These are phyloP conservation scores for Heliangelus exortis DNA, from an alignment of 2,797 vertebrate species.

Conservation along the genomic window DNA sequence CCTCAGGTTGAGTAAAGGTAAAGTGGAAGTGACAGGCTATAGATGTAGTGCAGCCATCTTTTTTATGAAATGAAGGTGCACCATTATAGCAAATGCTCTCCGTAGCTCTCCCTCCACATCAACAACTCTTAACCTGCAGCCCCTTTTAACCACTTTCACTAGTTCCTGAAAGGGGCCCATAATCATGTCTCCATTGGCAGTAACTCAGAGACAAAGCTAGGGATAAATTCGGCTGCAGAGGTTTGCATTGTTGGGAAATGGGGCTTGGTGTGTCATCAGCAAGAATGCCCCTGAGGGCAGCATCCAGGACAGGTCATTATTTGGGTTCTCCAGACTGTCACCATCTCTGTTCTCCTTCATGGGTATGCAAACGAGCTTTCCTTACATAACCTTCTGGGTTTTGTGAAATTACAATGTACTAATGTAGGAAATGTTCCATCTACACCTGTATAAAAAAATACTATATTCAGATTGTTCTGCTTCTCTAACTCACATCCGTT, in stretches of 20 bases:
- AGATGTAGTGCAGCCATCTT: neutral
- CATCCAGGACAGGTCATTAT: neutral
- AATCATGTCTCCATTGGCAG: neutral
- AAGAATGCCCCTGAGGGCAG: neutral
- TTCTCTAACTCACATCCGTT: neutral
- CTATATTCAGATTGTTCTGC: neutral
- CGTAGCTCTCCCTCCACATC: neutral
- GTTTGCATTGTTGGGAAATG: neutral
- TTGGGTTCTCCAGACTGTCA: neutral
- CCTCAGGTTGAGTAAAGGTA: neutral
- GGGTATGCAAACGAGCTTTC: neutral
- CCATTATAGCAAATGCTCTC: neutral
- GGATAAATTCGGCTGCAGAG: neutral
- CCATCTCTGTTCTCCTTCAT: neutral
- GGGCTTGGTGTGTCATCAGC: neutral
- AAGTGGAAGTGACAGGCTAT: neutral
- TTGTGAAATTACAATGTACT: neutral
- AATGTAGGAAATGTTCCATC: neutral
- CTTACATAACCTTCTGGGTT: neutral
- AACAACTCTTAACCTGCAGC: neutral
- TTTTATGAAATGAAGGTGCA: neutral
- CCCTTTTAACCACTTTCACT: neutral
- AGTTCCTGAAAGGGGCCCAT: neutral
- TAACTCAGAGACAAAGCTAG: neutral
- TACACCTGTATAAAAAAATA: neutral